These are phyloP conservation scores for Rhynchomys soricoides DNA, from an alignment of 2,113 vertebrate species.

Conservation along the genomic window DNA sequence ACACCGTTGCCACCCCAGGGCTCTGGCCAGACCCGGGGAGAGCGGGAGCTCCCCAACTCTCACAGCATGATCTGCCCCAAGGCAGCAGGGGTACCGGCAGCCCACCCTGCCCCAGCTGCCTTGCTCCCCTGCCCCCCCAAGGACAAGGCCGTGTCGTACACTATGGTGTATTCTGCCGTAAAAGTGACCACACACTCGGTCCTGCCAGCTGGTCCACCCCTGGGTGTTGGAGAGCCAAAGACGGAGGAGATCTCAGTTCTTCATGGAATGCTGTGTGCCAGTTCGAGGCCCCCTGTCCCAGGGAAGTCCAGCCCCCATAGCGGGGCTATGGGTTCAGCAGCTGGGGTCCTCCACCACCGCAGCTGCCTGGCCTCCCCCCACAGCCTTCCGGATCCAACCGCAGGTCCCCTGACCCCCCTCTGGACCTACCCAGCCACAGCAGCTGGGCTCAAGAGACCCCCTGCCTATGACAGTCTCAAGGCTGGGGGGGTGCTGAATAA, in stretches of 20 bases:
- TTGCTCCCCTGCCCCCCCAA: conserved; percentile 77
- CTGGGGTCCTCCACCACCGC: conserved; percentile 85
- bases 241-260: conserved; percentile 83
- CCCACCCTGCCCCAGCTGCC: conserved; percentile 79
- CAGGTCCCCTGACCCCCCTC: conserved; percentile 85
- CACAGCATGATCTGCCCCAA: conserved; percentile 87
- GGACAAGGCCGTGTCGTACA: conserved; percentile 87
- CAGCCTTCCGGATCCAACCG: conserved; percentile 84
- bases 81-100: conserved; percentile 78
- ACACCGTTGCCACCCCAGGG: conserved; percentile 94
- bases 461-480: conserved; percentile 92
- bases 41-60: conserved; percentile 87
- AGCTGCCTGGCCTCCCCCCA: conserved; percentile 85
- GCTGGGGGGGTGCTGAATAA: conserved; percentile 82
- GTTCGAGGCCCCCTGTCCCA: conserved; percentile 63
- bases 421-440: conserved; percentile 93
- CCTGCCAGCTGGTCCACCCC: conserved; percentile 77
- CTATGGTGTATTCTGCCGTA: conserved; percentile 81
- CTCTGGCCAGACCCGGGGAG: conserved; percentile 90
- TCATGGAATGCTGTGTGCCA: conserved; percentile 81
- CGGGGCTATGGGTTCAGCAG: conserved; percentile 58
- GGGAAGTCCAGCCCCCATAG: conserved; percentile 73
- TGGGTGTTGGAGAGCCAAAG: conserved; percentile 80
- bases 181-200: conserved; percentile 83
- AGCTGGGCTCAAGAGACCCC: conserved; percentile 91